Percentiles rank a stretch among this genome's conserved stretches.
These are phyloP conservation scores for Littorina saxatilis DNA, from an alignment of 1,140 invertebrate genomes.

Conservation along the genomic window DNA sequence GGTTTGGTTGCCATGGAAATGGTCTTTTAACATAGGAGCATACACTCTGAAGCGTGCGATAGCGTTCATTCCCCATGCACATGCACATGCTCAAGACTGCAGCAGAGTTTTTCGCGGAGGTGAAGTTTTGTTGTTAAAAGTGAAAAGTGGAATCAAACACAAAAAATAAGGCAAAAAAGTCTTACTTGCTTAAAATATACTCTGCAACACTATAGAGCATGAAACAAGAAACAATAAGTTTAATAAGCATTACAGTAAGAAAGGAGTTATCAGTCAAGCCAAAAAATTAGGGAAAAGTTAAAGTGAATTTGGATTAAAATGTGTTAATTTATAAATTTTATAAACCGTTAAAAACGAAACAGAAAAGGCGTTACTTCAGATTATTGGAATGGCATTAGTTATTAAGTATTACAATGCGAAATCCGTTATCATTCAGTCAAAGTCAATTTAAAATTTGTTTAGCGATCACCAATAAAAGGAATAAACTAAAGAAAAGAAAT, in stretches of 20 bases:
- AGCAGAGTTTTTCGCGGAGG: conserved; percentile 16
- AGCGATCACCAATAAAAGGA: no score
- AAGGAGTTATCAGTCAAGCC: background rate
- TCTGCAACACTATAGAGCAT: conserved; percentile 44
- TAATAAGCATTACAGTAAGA: conserved; percentile 29
- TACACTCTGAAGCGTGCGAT: conserved; percentile 26
- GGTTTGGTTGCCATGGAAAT: conserved; percentile 34
- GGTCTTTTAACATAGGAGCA: conserved; percentile 5
- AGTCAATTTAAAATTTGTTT: no score
- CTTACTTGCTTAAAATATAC: conserved; percentile 45
- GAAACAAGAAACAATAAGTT: conserved; percentile 37
- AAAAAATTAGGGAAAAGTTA: background rate
- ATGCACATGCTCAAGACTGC: conserved; percentile 41
- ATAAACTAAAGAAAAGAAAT: no score
- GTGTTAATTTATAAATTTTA: no score
- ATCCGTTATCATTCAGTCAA: no score
- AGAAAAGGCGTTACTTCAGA: background rate
- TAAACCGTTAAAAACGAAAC: background rate
- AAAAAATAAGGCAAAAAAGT: conserved; percentile 42
- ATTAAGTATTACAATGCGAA: no score
- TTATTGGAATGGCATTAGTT: background rate
- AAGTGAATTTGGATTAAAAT: no score
- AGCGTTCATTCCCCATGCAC: conserved; percentile 30
- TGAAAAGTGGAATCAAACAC: conserved; percentile 38
- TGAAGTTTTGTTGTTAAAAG: conserved; percentile 28